phyloP scores from a whole-genome alignment of 2,797 vertebrate genomes.

The Hipposideros larvatus region DNA sequence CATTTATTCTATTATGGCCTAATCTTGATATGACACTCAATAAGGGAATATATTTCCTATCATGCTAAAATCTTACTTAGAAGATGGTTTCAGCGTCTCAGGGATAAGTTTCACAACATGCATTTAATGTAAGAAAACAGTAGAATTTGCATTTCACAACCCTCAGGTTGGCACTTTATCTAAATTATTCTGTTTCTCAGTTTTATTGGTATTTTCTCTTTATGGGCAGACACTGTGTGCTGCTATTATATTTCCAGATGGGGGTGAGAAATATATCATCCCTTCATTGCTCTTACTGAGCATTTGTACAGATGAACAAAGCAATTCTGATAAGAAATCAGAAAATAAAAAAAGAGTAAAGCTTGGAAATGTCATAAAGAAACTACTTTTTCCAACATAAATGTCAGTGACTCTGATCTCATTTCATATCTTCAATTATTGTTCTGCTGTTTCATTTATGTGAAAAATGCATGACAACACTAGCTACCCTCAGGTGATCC shows the following conservation, averaged over 20 bases:
- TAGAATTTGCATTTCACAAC: neutral
- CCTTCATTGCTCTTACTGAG: neutral
- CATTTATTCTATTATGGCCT: neutral
- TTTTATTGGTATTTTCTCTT: neutral
- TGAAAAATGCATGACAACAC: neutral
- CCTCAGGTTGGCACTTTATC: neutral
- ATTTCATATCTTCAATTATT: slow-evolving; percentile 30
- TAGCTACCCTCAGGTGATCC: neutral
- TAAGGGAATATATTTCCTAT: neutral
- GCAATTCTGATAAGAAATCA: slow-evolving; percentile 17
- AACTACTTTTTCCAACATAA: slow-evolving; percentile 42
- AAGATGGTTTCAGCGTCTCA: neutral
- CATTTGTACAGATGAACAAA: slow-evolving; percentile 35
- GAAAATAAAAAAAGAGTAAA: neutral
- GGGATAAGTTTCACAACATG: neutral
- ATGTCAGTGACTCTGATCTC: slow-evolving; percentile 40
- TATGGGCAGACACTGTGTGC: neutral
- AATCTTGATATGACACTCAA: neutral
- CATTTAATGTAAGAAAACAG: neutral
- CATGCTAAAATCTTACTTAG: neutral
- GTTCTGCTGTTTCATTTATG: slow-evolving; percentile 21
- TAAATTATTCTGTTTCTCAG: neutral
- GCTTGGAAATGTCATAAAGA: slow-evolving; percentile 27
- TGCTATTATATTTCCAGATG: neutral
- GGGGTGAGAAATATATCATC: neutral